Conservation (phyloP, 2,797 vertebrate species). For the Erethizon dorsatum region DNA sequence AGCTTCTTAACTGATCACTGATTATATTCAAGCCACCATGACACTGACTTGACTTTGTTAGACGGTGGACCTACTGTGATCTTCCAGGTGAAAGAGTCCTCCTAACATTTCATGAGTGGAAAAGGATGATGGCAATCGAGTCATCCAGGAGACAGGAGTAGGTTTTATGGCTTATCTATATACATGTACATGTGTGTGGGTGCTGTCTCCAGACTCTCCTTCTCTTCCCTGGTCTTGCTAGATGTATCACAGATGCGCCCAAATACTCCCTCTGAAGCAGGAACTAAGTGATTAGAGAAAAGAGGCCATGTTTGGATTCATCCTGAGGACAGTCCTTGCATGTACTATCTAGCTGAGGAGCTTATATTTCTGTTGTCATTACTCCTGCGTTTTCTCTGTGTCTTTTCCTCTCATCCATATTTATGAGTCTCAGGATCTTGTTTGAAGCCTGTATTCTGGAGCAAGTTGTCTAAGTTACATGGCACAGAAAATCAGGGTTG, state of each 20-base stretch:
- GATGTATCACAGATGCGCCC: not conserved
- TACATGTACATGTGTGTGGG: not conserved
- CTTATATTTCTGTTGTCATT: fast-evolving
- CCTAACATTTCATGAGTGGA: not conserved
- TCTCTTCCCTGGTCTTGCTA: not conserved
- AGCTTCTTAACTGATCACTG: not conserved
- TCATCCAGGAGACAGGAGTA: not conserved
- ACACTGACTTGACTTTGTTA: too few species aligned
- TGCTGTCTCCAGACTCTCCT: not conserved
- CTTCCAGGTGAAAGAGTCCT: not conserved
- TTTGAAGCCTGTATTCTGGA: not conserved
- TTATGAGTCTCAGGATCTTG: not conserved
- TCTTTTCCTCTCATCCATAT: not conserved
- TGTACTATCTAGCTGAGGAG: not conserved
- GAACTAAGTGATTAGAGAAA: not conserved
- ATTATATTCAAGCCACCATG: not conserved
- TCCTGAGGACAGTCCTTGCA: not conserved
- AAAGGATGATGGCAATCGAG: not conserved
- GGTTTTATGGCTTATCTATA: not conserved
- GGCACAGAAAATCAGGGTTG: not conserved
- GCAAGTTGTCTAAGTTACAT: not conserved
- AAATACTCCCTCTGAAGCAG: not conserved
- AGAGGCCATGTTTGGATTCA: not conserved
- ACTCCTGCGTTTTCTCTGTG: not conserved
- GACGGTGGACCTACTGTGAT: not conserved